Percentiles rank a stretch among this genome's conserved stretches.
Conservation (phyloP, 2,113 vertebrate genomes). For the Syrrhaptes paradoxus region DNA sequence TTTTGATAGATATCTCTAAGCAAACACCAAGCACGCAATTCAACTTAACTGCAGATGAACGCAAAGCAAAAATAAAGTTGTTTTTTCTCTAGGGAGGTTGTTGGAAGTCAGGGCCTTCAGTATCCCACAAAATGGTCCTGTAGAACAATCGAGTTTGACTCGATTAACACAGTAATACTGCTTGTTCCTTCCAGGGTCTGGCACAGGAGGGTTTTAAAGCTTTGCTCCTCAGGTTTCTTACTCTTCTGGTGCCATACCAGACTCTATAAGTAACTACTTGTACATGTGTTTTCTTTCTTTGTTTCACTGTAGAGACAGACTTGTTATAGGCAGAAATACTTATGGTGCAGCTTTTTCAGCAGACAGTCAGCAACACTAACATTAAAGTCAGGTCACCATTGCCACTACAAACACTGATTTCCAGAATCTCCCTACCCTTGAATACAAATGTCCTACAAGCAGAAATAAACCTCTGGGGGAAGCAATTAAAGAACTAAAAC, state of each 20-base stretch:
- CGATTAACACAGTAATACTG: neutral
- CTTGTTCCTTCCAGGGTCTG: neutral
- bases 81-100: neutral
- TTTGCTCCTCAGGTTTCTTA: neutral
- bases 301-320: neutral
- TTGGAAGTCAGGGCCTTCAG: neutral
- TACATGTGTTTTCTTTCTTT: neutral
- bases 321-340: neutral
- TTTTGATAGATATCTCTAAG: neutral
- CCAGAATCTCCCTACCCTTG: neutral
- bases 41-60: neutral
- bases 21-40: accelerated
- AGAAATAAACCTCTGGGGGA: neutral
- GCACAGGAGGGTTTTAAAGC: neutral
- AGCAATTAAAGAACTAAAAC: neutral
- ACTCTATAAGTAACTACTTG: neutral
- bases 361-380: neutral
- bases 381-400: conserved; percentile 20
- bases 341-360: neutral
- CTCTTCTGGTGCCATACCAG: neutral
- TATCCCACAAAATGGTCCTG: too few species aligned
- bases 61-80: neutral
- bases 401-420: conserved; percentile 10
- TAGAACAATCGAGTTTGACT: neutral
- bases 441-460: neutral